Evolutionary conservation across 1,140 invertebrate genomes (phyloP), one percentile per base, ranked within the genome.

Genomic region (Atta texana): DNA sequence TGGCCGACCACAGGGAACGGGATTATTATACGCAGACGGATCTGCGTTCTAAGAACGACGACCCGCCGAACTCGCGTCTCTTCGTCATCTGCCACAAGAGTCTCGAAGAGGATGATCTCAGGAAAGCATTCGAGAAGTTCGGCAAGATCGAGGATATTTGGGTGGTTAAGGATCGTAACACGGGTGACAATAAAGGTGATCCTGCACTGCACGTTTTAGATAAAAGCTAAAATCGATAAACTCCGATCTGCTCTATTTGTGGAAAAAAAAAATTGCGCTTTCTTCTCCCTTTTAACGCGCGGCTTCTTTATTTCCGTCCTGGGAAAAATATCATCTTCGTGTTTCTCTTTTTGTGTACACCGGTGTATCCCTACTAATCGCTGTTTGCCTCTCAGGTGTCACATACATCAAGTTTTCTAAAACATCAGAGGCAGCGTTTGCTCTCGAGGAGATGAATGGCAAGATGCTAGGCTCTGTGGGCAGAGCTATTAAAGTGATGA

Each of bases 81-180:
- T 99, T 99, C 94, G 97, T 99, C 89, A 97, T 99, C 82, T 98
- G 98, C 90, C 97, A 97, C 84, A 98, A 98, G 95, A 96, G 96
- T 66, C 95, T 98, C 55, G 97, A 96, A 21, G 98, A 98, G 94
- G 97, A 98, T 80, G 97, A 98, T 90, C 97, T 98, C 78, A 95
- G 97, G 85, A 96, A 97, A 68, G 96, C 96, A 7, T 99, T 99
- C 94, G 96, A 97, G 59, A 96, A 97, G 87, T 98, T 97, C 95
- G 98, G 98, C 18, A 96, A 96, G 49, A 97, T 99, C 71, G 97
- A 98, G 94, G 98, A 99, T 94, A 96, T 99, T 49, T 98, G 97
- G 97, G 97, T 98, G 89, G 97, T 99, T 8, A 98, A 97, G 95
- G 98, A 99, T 93, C 97, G 97, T 55, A 96, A 95, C 64, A 97